Evolutionary conservation across 2,113 vertebrate species (phyloP), one percentile per base, ranked within the genome.

Genomic region (Dromas ardeola): DNA sequence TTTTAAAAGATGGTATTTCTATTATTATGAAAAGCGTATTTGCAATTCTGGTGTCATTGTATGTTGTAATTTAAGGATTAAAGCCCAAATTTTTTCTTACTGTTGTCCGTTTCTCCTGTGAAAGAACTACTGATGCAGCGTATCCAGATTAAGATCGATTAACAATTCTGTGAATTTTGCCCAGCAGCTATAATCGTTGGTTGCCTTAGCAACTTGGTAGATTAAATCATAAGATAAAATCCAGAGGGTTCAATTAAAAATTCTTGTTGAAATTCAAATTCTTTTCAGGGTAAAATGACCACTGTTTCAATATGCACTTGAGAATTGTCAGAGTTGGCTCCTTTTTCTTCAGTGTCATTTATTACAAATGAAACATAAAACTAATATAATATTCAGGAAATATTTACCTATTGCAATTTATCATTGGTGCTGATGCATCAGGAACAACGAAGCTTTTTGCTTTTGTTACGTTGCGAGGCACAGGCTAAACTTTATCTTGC

Each of bases 91-190:
- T 74, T 71, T 81, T 56, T 38, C 40, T 52, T 76, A 74, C 9
- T 7, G 0, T 56, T 79, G 27, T 86, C 71, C 87, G 34, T 88
- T 87, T 80, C 32, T 21, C 40, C 38, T 90, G 38, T 63, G 49
- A 93, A 81, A 90, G 53, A 93, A 42, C 81, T 65, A 91, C 79
- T 65, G 81, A 96, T 93, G 82, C 76, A 93, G 66, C 0, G 1
- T 77, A 97, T 93, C 93, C 79, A 94, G 88, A 96, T 91, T 84
- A 92, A 86, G 90, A 97, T 97, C 34, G 81, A 98, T 97, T 97
- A 98, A 95, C 92, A 80, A 97, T 97, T 98, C 76, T 94, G 62
- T 95, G 92, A 74, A 92, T 97, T 98, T 98, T 92, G 62, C 90
- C 92, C 58, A 81, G 67, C 76, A 77, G 97, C 97, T 96, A 79